These are phyloP conservation scores for Panurus biarmicus DNA, from an alignment of 2,113 vertebrate species.

Conservation along the genomic window DNA sequence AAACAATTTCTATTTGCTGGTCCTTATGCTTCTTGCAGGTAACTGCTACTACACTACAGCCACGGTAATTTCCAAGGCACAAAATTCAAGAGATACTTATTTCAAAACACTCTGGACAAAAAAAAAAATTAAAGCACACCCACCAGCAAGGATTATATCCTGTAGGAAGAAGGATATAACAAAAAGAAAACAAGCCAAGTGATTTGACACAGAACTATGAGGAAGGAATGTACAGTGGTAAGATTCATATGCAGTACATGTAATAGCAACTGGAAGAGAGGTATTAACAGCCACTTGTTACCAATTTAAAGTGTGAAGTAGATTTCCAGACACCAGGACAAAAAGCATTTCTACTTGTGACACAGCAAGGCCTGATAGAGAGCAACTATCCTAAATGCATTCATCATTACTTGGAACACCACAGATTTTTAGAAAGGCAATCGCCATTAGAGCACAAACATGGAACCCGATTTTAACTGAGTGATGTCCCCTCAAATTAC, in stretches of 20 bases:
- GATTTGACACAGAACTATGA: neutral
- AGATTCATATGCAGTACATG: accelerated
- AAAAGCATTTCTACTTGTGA: neutral
- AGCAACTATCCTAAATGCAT: neutral
- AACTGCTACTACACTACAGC: neutral
- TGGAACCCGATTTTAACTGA: neutral
- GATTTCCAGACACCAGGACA: neutral
- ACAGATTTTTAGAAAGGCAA: neutral
- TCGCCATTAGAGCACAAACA: neutral
- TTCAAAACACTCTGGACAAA: neutral
- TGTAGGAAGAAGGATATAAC: too few species aligned
- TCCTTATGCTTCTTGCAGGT: accelerated
- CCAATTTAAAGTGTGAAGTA: neutral
- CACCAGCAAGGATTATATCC: neutral
- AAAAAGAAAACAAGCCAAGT: neutral
- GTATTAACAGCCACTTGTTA: neutral
- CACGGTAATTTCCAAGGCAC: neutral
- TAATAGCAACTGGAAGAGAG: neutral
- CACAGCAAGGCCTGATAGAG: neutral
- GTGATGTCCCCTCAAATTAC: neutral
- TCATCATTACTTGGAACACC: neutral
- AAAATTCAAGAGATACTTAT: neutral
- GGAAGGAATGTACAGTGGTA: neutral
- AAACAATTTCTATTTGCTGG: neutral
- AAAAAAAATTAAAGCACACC: neutral